Evolutionary conservation across 2,797 vertebrate species (phyloP).

Genomic region (Gambelia wislizenii): DNA sequence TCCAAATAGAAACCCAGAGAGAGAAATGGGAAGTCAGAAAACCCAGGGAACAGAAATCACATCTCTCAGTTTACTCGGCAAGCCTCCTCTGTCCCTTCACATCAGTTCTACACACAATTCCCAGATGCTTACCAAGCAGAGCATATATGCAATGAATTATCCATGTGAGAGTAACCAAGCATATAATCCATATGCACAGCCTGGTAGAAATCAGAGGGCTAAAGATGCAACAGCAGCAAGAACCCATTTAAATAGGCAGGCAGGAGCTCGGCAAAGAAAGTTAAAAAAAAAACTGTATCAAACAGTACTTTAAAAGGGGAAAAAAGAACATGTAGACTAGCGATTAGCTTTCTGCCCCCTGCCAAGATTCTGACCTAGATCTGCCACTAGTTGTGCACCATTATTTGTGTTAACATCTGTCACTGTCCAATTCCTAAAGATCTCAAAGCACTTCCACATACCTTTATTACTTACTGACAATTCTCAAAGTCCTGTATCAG

Average conservation of each 20-base stretch:
- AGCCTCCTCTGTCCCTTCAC: constrained; percentile 11
- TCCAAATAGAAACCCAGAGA: not conserved
- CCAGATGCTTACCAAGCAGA: constrained; percentile 38
- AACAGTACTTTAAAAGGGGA: constrained; percentile 28
- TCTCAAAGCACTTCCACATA: constrained; percentile 25
- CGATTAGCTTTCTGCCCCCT: constrained; percentile 34
- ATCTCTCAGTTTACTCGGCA: constrained; percentile 26
- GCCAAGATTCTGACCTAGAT: constrained; percentile 59
- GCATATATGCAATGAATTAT: constrained; percentile 14
- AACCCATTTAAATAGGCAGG: constrained; percentile 11
- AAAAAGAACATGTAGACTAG: not conserved
- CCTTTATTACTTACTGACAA: not conserved
- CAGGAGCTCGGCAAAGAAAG: not conserved
- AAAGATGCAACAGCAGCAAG: constrained; percentile 27
- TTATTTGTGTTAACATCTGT: constrained; percentile 35
- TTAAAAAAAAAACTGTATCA: not conserved
- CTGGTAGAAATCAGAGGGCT: not conserved
- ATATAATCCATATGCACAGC: not conserved
- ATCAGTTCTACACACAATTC: constrained; percentile 38
- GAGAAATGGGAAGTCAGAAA: not conserved
- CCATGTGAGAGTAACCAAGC: constrained; percentile 8
- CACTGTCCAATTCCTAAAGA: constrained; percentile 46
- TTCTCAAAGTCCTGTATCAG: not conserved
- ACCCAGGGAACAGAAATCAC: constrained; percentile 2
- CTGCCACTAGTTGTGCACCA: constrained; percentile 47